These are phyloP conservation scores for Turdus rufiventris DNA, from an alignment of 2,113 vertebrate genomes.

Conservation along the genomic window DNA sequence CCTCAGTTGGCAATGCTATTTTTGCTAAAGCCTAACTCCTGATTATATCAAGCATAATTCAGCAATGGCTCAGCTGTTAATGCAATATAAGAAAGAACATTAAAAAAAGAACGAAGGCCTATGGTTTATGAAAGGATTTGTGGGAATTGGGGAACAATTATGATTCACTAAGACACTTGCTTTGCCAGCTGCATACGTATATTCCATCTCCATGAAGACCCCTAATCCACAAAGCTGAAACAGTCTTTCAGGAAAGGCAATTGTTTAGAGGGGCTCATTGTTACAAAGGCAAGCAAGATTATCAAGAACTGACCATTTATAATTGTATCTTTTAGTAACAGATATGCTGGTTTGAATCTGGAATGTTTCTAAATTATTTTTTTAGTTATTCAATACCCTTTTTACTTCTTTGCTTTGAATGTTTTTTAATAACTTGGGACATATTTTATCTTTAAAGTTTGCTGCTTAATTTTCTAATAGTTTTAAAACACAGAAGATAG, in stretches of 20 bases:
- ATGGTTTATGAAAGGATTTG: constrained; percentile 17
- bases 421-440: not conserved
- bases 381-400: not conserved
- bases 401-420: not conserved
- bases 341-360: not conserved
- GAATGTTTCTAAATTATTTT: not conserved
- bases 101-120: not conserved
- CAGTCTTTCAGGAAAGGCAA: not conserved
- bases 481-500: constrained; percentile 1
- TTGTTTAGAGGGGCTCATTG: not conserved
- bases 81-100: not conserved
- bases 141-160: constrained; percentile 28
- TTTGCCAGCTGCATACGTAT: constrained; percentile 21
- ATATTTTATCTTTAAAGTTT: not conserved
- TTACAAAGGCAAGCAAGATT: not conserved
- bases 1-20: not conserved
- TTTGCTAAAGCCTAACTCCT: not conserved
- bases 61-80: not conserved
- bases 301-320: not conserved
- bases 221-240: not conserved
- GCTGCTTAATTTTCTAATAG: not conserved
- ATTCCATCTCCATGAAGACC: not conserved
- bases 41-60: not conserved
- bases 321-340: not conserved
- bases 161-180: not conserved